Evolutionary conservation across 2,888 invertebrate genomes (phyloP).

Genomic region (Aphodius granarius): DNA sequence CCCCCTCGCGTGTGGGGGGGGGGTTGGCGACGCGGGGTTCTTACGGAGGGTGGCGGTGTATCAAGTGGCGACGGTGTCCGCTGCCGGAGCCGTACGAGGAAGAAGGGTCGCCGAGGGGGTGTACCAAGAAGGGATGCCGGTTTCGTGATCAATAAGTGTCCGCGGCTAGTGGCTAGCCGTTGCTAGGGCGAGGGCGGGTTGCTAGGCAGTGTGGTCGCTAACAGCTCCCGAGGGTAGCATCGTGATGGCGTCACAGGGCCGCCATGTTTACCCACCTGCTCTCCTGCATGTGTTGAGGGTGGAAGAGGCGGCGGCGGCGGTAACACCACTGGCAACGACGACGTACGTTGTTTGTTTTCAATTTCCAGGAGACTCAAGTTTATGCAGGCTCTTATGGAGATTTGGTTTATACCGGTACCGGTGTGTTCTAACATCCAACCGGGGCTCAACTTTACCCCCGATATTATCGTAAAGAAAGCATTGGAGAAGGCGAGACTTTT

Average conservation of each 20-base stretch:
- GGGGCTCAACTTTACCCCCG: background rate
- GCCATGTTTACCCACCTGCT: constrained; percentile 56
- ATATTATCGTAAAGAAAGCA: constrained; percentile 1
- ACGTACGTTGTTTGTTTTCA: constrained; percentile 51
- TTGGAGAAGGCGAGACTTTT: constrained; percentile 6
- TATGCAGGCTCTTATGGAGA: constrained; percentile 47
- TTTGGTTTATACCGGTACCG: constrained; percentile 31
- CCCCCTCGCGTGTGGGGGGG: constrained; percentile 10
- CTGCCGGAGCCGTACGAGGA: constrained; percentile 28
- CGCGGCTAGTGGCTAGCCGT: constrained; percentile 59
- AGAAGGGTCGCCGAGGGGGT: constrained; percentile 27
- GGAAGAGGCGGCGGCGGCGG: constrained; percentile 26
- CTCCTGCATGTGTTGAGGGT: constrained; percentile 45
- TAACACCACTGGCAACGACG: background rate
- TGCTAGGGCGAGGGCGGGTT: constrained; percentile 58
- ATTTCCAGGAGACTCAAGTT: constrained; percentile 43
- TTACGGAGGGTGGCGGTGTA: constrained; percentile 30
- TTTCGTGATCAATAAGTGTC: constrained; percentile 56
- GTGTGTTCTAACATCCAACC: background rate
- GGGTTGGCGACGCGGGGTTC: constrained; percentile 7
- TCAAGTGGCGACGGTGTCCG: constrained; percentile 39
- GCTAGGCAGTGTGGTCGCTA: constrained; percentile 58
- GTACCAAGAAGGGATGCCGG: constrained; percentile 2
- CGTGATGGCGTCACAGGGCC: constrained; percentile 54
- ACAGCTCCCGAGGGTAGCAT: constrained; percentile 56